Evolutionary conservation across 1,140 invertebrate species (phyloP).

Genomic region (Protaetia brevitarsis): DNA sequence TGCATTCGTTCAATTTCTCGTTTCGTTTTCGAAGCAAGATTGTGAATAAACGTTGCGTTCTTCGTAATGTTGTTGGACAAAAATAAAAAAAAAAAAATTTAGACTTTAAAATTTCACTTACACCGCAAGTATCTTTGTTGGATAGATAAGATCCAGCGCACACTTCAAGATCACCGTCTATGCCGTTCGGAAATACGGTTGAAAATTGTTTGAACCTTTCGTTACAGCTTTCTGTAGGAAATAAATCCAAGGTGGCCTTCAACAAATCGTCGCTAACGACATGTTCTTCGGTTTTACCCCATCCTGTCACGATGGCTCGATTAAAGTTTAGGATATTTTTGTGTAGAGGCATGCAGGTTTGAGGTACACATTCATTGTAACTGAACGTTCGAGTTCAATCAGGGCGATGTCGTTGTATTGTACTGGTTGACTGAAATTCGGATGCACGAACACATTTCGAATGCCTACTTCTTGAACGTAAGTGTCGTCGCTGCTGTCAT

Average conservation of each 20-base stretch:
- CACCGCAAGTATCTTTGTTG: slow-evolving; percentile 13
- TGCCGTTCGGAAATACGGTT: neutral
- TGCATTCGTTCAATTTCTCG: too few relatives aligned
- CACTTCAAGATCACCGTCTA: neutral
- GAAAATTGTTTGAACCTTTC: neutral
- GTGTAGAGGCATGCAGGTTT: slow-evolving; percentile 61
- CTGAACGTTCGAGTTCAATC: slow-evolving; percentile 51
- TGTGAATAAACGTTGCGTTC: too few relatives aligned
- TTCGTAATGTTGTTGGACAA: too few relatives aligned
- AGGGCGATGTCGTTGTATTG: slow-evolving; percentile 65
- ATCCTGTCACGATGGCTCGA: slow-evolving; percentile 34
- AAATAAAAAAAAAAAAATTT: too few relatives aligned
- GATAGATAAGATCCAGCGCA: neutral
- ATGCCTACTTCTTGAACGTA: neutral
- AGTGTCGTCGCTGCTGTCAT: neutral
- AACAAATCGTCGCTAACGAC: neutral
- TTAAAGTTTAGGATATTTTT: neutral
- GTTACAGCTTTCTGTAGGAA: neutral
- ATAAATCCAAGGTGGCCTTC: neutral
- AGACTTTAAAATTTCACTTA: too few relatives aligned
- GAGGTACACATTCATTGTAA: slow-evolving; percentile 50
- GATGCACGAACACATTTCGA: slow-evolving; percentile 29
- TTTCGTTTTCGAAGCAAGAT: too few relatives aligned
- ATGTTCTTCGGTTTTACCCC: slow-evolving; percentile 40
- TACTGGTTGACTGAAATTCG: slow-evolving; percentile 52